phyloP scores from a whole-genome alignment of 2,888 invertebrate species.

The Ophion obscuratus region DNA sequence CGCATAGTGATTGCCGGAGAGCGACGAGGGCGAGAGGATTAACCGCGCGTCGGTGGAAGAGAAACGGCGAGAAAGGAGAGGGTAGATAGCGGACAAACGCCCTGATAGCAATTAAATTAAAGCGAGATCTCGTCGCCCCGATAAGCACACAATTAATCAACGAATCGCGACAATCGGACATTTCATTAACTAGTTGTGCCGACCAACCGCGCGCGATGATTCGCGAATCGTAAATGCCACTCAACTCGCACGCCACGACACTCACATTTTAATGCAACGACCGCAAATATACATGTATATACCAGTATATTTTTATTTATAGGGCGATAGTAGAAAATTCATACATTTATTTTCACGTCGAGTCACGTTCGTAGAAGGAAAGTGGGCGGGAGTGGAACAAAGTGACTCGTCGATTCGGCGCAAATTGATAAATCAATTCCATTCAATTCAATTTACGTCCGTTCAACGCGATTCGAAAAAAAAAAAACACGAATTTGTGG shows the following conservation, averaged over 20 bases:
- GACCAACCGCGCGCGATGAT: conserved; percentile 69
- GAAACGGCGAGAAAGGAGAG: conserved; percentile 8
- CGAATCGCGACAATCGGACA: conserved; percentile 78
- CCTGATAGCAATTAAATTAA: conserved; percentile 81
- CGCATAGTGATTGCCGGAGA: conserved; percentile 21
- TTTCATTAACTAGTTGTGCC: conserved; percentile 77
- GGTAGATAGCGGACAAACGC: conserved; percentile 63
- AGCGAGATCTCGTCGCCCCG: conserved; percentile 77
- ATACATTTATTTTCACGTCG: background rate
- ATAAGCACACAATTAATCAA: conserved; percentile 81
- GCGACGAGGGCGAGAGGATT: conserved; percentile 32
- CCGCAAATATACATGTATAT: conserved; percentile 12
- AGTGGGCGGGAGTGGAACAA: background rate
- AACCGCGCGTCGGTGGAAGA: conserved; percentile 29
- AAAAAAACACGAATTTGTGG: no score
- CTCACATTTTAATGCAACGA: conserved; percentile 18
- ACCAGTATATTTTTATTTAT: no score
- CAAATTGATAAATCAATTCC: no score
- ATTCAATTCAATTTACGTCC: no score
- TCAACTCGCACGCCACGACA: conserved; percentile 35
- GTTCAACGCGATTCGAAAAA: no score
- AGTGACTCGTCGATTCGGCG: background rate
- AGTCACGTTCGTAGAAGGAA: background rate
- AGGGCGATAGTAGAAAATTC: background rate
- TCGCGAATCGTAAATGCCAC: conserved; percentile 67